Base-by-base conservation (phyloP, 2,113 vertebrate species). In the Phylloscopus trochilus region DNA sequence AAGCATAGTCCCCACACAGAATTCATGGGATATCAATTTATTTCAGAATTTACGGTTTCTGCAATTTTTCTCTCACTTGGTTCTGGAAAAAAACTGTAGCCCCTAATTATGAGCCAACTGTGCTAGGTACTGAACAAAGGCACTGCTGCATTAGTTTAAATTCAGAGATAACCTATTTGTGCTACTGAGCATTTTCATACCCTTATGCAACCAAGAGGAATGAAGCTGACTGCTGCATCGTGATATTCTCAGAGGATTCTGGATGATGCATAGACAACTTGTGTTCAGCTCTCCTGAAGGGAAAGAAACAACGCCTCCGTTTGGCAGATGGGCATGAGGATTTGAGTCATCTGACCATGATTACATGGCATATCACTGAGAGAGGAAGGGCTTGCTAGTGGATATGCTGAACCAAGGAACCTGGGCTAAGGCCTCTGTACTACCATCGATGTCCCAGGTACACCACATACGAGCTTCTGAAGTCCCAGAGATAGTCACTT, bases 401-500 rank as follows among this genome's bases (percentile, higher is more conserved):
- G 55, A 33, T 72, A 78, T 3, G 6, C 35, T 33, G 56, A 90
- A 28, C 9, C 24, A 74, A 56, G 30, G 18, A 35, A 75, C 26
- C 35, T n/a, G 31, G 15, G 35, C 27, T 31, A 70, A 68, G 30
- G 72, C 8, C 52, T 78, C 33, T 11, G 7, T 24, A 62, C 13
- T 44, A 28, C 19, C 21, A 83, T 2, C 0, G 0, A 37, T 6
- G 19, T 44, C 39, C 41, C 60, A 47, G 1, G 3, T 31, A 35
- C 2, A 4, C 9, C 37, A 53, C 33, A 35, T 5, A 18, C 4
- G 30, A 89, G 75, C 21, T 60, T 76, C 17, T 3, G 0, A 53
- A 87, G 17, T n/a, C 1, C 1, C 66, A 73, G 20, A 90, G 14
- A 37, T 5, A 46, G 67, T 39, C 18, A 47, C 18, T 53, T 75